Base-by-base conservation (phyloP, 2,113 vertebrate genomes). In the Aspidoscelis tigris region DNA sequence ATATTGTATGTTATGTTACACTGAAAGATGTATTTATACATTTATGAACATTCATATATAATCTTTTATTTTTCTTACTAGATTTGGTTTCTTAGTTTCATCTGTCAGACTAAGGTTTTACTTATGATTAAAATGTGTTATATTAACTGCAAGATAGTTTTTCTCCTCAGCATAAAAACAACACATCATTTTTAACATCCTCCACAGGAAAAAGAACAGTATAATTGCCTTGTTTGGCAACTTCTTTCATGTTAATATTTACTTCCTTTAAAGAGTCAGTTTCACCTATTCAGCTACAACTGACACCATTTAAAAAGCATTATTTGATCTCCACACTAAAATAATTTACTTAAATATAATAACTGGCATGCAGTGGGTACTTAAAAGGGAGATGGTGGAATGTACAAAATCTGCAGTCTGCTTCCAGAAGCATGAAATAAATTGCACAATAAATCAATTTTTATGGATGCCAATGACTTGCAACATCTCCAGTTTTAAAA, bases 401-500 rank as follows among this genome's bases (percentile, higher is more conserved):
- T 92, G 85, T 5, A 85, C 41, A 94, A 85, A 81, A 64, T 81
- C 78, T 89, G 90, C 69, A 89, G 80, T 88, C 92, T 91, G 78
- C 43, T 95, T 95, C 65, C 39, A 90, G 84, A 92, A 92, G 64
- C 86, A 87, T 84, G 86, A 94, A 92, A 89, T 81, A 94, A 95
- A 96, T 95, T 95, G 85, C 70, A 86, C 87, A 89, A 94, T 95
- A 95, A 95, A 96, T 96, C 95, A 95, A 89, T 95, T 93, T 96
- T 95, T 95, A 95, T 95, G 89, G 91, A 91, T 93, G 89, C 73
- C 91, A 93, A 95, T 96, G 95, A 96, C 93, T 94, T 92, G 90
- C 89, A 96, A 95, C 93, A 95, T 96, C 95, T 96, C 92, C 92
- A 90, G 91, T 94, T 96, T 95, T 94, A 95, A 96, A 96, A 96